These are phyloP conservation scores for Drosophila trapezifrons DNA, from an alignment of 1,140 invertebrate species.

Conservation along the genomic window DNA sequence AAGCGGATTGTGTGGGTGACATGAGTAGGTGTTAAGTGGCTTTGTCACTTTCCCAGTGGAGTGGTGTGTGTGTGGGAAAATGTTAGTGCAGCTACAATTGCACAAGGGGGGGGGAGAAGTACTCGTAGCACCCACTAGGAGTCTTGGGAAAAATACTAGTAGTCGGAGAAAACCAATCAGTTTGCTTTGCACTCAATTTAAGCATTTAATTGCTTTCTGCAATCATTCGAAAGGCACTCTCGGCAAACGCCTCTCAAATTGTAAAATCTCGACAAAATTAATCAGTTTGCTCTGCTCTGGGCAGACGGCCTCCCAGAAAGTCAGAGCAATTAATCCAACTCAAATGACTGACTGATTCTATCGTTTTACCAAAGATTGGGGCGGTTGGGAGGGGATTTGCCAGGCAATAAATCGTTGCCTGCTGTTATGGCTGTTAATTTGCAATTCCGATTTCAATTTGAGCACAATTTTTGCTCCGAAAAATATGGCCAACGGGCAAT, in stretches of 20 bases:
- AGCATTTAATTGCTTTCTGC: conserved; percentile 72
- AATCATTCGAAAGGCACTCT: conserved; percentile 39
- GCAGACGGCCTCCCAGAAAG: conserved; percentile 14
- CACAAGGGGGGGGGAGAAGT: not conserved
- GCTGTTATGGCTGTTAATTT: conserved; percentile 77
- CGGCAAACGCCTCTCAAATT: conserved; percentile 26
- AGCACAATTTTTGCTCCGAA: conserved; percentile 74
- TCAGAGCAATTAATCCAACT: conserved; percentile 71
- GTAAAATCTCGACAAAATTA: conserved; percentile 67
- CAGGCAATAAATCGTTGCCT: conserved; percentile 66
- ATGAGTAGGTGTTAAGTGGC: conserved; percentile 83
- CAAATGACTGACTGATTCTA: conserved; percentile 72
- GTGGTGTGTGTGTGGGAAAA: conserved; percentile 59
- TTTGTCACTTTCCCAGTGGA: conserved; percentile 69
- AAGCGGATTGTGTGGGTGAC: conserved; percentile 81
- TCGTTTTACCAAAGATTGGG: conserved; percentile 18
- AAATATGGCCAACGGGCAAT: conserved; percentile 71
- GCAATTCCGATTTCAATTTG: conserved; percentile 84
- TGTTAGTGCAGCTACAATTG: conserved; percentile 21
- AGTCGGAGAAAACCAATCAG: conserved; percentile 25
- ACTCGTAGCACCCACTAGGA: not conserved
- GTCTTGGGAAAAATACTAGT: conserved; percentile 10
- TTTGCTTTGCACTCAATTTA: conserved; percentile 65
- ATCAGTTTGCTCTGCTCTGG: conserved; percentile 50
- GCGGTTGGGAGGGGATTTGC: not conserved